phyloP scores from a whole-genome alignment of 2,113 vertebrate genomes.

The Cottus gobio region DNA sequence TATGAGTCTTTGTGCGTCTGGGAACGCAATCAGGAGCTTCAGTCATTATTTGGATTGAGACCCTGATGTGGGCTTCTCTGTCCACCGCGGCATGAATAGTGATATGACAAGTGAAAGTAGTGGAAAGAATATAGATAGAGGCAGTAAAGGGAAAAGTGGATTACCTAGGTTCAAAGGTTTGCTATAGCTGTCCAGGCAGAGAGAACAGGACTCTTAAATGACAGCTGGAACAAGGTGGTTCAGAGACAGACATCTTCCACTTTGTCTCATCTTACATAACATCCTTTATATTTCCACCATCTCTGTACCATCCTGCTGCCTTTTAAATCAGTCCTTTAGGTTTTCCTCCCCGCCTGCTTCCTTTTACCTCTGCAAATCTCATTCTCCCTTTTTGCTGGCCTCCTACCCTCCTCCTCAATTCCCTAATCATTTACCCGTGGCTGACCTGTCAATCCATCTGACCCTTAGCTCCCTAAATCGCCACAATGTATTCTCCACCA shows the following conservation, averaged over 20 bases:
- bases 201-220: conserved; percentile 14
- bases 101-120: conserved; percentile 40
- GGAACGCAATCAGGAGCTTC: conserved; percentile 57
- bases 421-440: conserved; percentile 56
- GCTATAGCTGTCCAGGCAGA: not conserved
- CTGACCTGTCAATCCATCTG: conserved; percentile 67
- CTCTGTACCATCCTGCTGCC: conserved; percentile 2
- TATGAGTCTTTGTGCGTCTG: conserved; percentile 72
- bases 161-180: conserved; percentile 25
- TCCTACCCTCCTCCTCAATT: conserved; percentile 47
- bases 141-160: conserved; percentile 13
- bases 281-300: conserved; percentile 19
- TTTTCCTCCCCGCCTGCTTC: conserved; percentile 15
- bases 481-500: conserved; percentile 72
- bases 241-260: conserved; percentile 3
- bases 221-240: conserved; percentile 26
- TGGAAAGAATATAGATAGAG: not conserved
- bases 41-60: conserved; percentile 79
- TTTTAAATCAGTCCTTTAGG: conserved; percentile 55
- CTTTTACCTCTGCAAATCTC: conserved; percentile 47
- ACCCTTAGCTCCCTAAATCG: conserved; percentile 77
- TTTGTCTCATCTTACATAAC: conserved; percentile 25
- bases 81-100: conserved; percentile 42
- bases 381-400: conserved; percentile 20
- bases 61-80: conserved; percentile 28